Evolutionary conservation across 2,888 invertebrate species (phyloP).

Genomic region (Entomobrya multifasciata): DNA sequence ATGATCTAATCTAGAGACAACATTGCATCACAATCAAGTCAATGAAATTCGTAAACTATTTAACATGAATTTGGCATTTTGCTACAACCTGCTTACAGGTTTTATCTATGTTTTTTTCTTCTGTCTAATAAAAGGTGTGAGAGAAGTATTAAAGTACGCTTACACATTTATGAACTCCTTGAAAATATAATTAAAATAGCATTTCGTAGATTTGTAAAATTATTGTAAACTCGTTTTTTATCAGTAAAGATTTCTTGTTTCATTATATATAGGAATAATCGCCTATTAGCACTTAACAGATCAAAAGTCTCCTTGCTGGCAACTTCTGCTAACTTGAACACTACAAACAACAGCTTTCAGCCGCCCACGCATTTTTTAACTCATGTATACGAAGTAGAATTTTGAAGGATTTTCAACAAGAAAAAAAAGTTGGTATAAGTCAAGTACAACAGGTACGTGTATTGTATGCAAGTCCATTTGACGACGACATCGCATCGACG

Average conservation of each 20-base stretch:
- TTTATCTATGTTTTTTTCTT: neutral
- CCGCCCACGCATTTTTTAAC: conserved; percentile 72
- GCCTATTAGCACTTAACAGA: conserved; percentile 77
- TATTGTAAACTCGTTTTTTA: conserved; percentile 47
- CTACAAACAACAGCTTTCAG: conserved; percentile 53
- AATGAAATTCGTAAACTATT: no score
- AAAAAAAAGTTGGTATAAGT: conserved; percentile 35
- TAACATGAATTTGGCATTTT: neutral
- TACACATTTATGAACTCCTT: neutral
- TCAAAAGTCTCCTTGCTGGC: conserved; percentile 63
- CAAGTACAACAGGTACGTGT: conserved; percentile 37
- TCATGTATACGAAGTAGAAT: neutral
- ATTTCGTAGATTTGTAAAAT: conserved; percentile 47
- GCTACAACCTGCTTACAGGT: conserved; percentile 6
- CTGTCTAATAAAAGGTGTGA: conserved; percentile 51
- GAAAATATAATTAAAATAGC: conserved; percentile 24
- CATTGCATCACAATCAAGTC: no score
- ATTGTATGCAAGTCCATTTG: neutral
- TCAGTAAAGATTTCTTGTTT: conserved; percentile 25
- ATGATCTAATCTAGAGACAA: no score
- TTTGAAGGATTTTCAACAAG: conserved; percentile 5
- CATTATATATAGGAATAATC: conserved; percentile 64
- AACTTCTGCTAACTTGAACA: conserved; percentile 2
- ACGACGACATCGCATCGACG: conserved; percentile 28
- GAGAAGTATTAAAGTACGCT: conserved; percentile 19